These are phyloP conservation scores for Catharus ustulatus DNA, from an alignment of 2,797 vertebrate species.

Conservation along the genomic window DNA sequence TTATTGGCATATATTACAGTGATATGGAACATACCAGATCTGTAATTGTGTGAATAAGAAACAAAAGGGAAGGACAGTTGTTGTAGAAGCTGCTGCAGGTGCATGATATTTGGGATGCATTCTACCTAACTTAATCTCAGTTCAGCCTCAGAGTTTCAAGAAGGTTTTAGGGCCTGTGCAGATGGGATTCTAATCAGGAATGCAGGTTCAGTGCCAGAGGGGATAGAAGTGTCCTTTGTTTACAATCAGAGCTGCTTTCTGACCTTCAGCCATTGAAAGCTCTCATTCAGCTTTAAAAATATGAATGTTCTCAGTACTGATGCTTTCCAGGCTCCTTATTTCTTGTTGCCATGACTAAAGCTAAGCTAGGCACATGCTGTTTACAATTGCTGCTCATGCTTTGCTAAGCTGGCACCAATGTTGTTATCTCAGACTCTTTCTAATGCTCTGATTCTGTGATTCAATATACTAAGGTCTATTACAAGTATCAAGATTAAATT, in stretches of 20 bases:
- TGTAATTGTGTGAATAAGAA: background rate
- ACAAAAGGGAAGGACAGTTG: background rate
- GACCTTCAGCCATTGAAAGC: conserved; percentile 24
- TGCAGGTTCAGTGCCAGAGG: background rate
- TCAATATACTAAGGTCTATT: background rate
- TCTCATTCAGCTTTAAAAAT: conserved; percentile 32
- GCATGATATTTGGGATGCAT: background rate
- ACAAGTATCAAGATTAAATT: background rate
- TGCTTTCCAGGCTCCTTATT: background rate
- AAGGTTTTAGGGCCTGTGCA: conserved; percentile 3
- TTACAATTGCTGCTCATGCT: background rate
- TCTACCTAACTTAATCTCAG: background rate
- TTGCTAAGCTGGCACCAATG: background rate
- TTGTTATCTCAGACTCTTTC: background rate
- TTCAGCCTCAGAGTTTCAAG: background rate
- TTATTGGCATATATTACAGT: background rate
- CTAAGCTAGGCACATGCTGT: background rate
- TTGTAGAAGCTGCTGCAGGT: background rate
- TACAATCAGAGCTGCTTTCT: conserved; percentile 13
- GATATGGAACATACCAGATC: background rate
- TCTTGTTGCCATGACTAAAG: background rate
- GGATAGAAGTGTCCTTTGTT: conserved; percentile 12
- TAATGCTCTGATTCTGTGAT: background rate
- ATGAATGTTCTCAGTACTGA: background rate
- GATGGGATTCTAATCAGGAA: conserved; percentile 4